phyloP scores from a whole-genome alignment of 92 coral and sea anemone genomes.

The Epizoanthus rinbou region DNA sequence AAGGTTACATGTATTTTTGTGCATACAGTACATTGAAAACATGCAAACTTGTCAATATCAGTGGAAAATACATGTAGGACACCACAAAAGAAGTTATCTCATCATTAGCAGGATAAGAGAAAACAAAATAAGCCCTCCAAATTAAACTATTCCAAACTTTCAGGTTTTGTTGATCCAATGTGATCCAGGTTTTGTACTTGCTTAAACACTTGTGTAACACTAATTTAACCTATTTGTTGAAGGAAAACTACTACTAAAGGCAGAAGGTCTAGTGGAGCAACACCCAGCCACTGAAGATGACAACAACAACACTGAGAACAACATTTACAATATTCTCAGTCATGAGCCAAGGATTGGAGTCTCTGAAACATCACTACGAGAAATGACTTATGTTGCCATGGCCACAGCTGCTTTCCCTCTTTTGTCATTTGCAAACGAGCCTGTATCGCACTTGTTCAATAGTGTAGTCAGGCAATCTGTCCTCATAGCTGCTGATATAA shows the following conservation, averaged over 20 bases:
- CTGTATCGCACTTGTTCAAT: conserved; percentile 44
- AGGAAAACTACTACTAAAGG: conserved; percentile 43
- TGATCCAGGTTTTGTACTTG: neutral
- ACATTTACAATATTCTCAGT: conserved; percentile 25
- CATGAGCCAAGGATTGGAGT: conserved; percentile 15
- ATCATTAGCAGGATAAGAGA: too few relatives aligned
- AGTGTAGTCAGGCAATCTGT: conserved; percentile 17
- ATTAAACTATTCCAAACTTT: neutral
- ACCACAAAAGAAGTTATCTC: too few relatives aligned
- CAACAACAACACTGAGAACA: conserved; percentile 5
- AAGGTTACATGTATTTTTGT: too few relatives aligned
- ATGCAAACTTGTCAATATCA: too few relatives aligned
- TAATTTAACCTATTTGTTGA: conserved; percentile 3
- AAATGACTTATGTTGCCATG: conserved; percentile 49
- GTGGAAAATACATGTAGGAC: too few relatives aligned
- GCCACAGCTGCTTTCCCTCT: conserved; percentile 38
- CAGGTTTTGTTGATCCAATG: neutral
- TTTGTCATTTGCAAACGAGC: conserved; percentile 46
- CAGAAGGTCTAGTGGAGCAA: conserved; percentile 30
- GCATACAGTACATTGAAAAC: too few relatives aligned
- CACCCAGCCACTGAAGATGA: neutral
- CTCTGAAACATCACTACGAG: conserved; percentile 38
- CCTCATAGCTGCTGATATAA: conserved; percentile 34
- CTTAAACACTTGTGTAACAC: neutral
- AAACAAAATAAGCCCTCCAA: too few relatives aligned